Base-by-base conservation (phyloP, 2,113 vertebrate genomes). In the Epinephelus cyanopodus region DNA sequence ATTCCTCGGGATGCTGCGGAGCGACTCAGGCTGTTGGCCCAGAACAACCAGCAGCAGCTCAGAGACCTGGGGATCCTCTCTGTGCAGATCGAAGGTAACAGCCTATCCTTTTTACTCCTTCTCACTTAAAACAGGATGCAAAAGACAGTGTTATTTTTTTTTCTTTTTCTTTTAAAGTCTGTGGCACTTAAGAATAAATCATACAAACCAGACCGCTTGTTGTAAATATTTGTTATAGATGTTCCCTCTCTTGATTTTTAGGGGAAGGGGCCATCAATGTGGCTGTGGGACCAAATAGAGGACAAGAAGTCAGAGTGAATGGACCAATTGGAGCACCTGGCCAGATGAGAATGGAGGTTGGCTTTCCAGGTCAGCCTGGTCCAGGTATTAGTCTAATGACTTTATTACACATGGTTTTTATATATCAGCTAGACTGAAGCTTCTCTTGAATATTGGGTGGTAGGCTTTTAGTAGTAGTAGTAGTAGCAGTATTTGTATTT, bases 221-320 rank as follows among this genome's bases (percentile, higher is more conserved):
- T 9, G 2, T 56, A 68, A 68, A 66, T 67, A 14, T n/a, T 18
- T 33, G 1, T 60, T 27, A 15, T 17, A 68, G 2, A 68, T 80
- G 25, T 61, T 29, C 2, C 39, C 63, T 87, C 53, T 74, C 3
- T 47, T 77, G 10, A 25, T 72, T 3, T 90, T 85, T 80, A 99
- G 98, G 98, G 79, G 98, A 99, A 96, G 97, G 98, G 87, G 97
- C 97, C 84, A 99, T 99, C 91, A 99, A 98, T 87, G 95, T 99
- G 80, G 97, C 97, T 79, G 87, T 97, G 81, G 95, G 92, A 88
- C 98, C 97, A 85, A 97, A 95, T 87, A 94, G 97, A 94, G 96
- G 95, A 62, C 98, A 98, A 86, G 98, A 99, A 90, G 96, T 99
- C 29, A 93, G 97, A 86, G 97, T 98, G 87, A 99, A 99, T 39